Evolutionary conservation across 2,888 invertebrate species (phyloP).

Genomic region (Dorcus parallelipipedus): DNA sequence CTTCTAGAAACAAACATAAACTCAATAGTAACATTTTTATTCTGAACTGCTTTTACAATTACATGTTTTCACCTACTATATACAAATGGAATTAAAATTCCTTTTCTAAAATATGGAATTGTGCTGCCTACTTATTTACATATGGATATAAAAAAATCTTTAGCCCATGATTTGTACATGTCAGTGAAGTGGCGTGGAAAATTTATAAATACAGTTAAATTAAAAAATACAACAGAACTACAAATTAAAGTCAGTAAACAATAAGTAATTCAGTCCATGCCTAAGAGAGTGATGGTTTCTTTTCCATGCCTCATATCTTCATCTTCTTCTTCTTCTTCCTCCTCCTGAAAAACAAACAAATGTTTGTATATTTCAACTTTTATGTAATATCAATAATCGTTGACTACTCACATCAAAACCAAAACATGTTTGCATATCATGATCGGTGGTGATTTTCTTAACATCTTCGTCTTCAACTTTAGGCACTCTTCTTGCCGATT

Average conservation of each 20-base stretch:
- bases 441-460: conserved; percentile 51
- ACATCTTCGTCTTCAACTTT: conserved; percentile 37
- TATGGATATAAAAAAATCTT: neutral
- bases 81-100: conserved; percentile 10
- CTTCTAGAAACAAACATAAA: too few relatives aligned
- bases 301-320: conserved; percentile 34
- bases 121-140: conserved; percentile 8
- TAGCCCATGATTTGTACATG: too few relatives aligned
- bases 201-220: neutral
- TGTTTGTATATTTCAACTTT: neutral
- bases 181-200: too few relatives aligned
- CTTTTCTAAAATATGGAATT: conserved; percentile 4
- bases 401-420: conserved; percentile 70
- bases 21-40: conserved; percentile 12
- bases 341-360: conserved; percentile 38
- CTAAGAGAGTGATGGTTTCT: conserved; percentile 43
- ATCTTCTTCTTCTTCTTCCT: conserved; percentile 44
- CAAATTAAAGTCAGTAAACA: conserved; percentile 5
- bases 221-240: neutral
- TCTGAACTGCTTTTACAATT: conserved; percentile 17
- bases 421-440: conserved; percentile 77
- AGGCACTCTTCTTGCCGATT: conserved; percentile 42
- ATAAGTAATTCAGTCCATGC: conserved; percentile 35
- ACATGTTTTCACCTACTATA: conserved; percentile 21
- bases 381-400: neutral